These are phyloP conservation scores for Nyctalus aviator DNA, from an alignment of 2,797 vertebrate genomes.

Conservation along the genomic window DNA sequence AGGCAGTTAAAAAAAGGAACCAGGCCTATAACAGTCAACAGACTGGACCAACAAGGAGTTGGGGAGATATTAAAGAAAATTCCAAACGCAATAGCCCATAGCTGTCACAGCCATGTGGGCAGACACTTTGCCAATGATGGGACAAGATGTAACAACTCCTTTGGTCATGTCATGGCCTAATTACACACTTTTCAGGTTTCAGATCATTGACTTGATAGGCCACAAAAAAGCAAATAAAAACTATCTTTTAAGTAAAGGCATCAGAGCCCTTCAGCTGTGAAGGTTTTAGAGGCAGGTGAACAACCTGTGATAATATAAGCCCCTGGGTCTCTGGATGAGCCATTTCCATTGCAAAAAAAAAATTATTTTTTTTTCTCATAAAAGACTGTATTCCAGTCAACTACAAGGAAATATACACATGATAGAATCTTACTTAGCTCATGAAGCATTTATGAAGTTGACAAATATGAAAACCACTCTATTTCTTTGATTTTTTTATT, in stretches of 20 bases:
- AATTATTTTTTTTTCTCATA: background rate
- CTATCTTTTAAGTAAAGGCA: conserved; percentile 21
- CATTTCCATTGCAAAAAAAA: background rate
- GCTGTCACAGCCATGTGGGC: conserved; percentile 79
- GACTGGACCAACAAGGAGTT: conserved; percentile 76
- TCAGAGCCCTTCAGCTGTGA: conserved; percentile 28
- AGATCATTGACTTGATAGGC: conserved; percentile 83
- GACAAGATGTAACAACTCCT: conserved; percentile 80
- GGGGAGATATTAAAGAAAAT: conserved; percentile 82
- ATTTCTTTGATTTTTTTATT: background rate
- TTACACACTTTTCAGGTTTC: conserved; percentile 76
- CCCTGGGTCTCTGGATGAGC: background rate
- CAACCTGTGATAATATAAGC: background rate
- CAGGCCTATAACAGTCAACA: conserved; percentile 65
- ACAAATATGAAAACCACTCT: background rate
- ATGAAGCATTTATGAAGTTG: background rate
- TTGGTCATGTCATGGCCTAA: conserved; percentile 83
- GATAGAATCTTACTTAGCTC: background rate
- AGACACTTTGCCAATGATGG: conserved; percentile 71
- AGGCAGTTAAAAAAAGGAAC: background rate
- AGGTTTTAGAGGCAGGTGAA: conserved; percentile 26
- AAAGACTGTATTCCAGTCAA: background rate
- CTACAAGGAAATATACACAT: background rate
- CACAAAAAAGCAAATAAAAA: conserved; percentile 80
- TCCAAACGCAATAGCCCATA: conserved; percentile 80